A percentile compares a stretch with the other conserved stretches of the same genome.
These are phyloP conservation scores for Bathynomus jamesi DNA, from an alignment of 1,140 invertebrate genomes.

Conservation along the genomic window DNA sequence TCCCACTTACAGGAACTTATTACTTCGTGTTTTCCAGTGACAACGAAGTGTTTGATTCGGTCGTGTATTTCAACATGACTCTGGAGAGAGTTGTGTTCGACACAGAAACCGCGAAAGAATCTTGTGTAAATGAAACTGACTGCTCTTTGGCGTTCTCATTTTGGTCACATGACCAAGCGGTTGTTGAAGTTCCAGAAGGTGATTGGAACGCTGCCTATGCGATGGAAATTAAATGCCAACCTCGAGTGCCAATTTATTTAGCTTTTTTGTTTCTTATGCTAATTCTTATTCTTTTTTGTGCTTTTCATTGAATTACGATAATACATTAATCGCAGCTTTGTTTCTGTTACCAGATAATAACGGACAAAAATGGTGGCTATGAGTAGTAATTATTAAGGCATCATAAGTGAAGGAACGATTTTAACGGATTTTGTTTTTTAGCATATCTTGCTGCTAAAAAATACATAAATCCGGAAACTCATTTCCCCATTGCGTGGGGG, in stretches of 20 bases:
- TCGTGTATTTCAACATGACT: conserved; percentile 52
- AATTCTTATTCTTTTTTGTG: conserved; percentile 60
- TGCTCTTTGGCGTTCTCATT: conserved; percentile 59
- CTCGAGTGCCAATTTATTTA: conserved; percentile 59
- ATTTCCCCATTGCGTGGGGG: too few relatives aligned
- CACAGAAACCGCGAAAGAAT: conserved; percentile 46
- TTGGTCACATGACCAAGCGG: conserved; percentile 57
- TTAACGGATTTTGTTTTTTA: too few relatives aligned
- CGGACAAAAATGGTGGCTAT: too few relatives aligned
- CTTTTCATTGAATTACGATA: conserved; percentile 49
- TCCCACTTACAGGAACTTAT: conserved; percentile 27
- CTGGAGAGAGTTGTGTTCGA: conserved; percentile 62
- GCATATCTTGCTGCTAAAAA: too few relatives aligned
- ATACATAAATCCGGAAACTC: too few relatives aligned
- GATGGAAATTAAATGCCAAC: conserved; percentile 62
- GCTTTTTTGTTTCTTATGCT: conserved; percentile 61
- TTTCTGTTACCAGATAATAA: too few relatives aligned
- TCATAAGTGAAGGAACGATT: too few relatives aligned
- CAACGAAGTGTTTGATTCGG: conserved; percentile 53
- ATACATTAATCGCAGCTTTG: too few relatives aligned
- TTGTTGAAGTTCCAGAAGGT: conserved; percentile 40
- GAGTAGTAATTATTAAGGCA: too few relatives aligned
- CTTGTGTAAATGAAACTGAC: conserved; percentile 51
- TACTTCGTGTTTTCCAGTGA: conserved; percentile 72
- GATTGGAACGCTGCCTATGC: conserved; percentile 65